A percentile compares a stretch with the other conserved stretches of the same genome.
These are phyloP conservation scores for Irena cyanogastra DNA, from an alignment of 2,113 vertebrate species.

Conservation along the genomic window DNA sequence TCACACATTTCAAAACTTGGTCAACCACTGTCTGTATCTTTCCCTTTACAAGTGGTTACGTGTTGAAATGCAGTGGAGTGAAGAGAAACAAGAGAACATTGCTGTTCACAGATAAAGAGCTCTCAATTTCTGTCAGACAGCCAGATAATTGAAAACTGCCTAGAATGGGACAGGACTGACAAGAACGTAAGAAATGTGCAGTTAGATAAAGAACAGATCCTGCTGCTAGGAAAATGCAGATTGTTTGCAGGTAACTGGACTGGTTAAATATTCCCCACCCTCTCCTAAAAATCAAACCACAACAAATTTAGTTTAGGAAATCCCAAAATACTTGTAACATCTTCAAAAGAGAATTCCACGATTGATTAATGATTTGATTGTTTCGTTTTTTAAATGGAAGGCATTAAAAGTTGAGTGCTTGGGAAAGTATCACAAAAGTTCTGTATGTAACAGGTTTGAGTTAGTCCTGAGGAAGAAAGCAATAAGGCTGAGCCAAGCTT, in stretches of 20 bases:
- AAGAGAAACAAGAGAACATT: constrained; percentile 15
- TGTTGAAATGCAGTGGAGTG: not conserved
- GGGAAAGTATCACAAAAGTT: not conserved
- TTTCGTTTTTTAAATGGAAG: not conserved
- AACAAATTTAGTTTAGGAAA: not conserved
- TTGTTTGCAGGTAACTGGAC: not conserved
- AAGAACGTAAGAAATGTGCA: not conserved
- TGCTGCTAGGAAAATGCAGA: not conserved
- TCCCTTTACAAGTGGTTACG: not conserved
- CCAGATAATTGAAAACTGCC: not conserved
- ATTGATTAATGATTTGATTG: not conserved
- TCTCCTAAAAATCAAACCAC: not conserved
- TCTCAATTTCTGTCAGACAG: not conserved
- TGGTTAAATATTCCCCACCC: not conserved
- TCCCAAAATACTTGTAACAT: not conserved
- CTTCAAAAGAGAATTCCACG: not conserved
- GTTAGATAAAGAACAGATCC: not conserved
- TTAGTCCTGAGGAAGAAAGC: not conserved
- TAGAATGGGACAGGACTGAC: not conserved
- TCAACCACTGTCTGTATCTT: not conserved
- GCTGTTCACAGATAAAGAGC: constrained; percentile 10
- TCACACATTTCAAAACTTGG: not conserved
- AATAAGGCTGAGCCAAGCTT: not conserved
- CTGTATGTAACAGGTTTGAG: not conserved
- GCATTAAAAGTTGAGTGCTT: not conserved